These are phyloP conservation scores for Parazoanthus swiftii DNA, from an alignment of 92 coral and sea anemone genomes.

Conservation along the genomic window DNA sequence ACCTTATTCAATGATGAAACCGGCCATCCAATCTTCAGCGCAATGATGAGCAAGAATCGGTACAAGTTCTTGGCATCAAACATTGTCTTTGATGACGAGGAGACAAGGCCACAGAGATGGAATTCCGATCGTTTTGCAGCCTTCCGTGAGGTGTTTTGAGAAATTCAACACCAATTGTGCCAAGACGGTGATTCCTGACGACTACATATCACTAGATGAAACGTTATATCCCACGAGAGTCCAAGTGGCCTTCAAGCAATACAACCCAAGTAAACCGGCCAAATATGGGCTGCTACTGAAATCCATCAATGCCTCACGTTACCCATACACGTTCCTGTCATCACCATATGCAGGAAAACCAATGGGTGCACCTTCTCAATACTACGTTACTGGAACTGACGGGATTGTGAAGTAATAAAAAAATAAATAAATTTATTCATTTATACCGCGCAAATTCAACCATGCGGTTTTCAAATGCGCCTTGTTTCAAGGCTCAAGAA, in stretches of 20 bases:
- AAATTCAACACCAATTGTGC: not conserved
- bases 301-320: constrained; percentile 48
- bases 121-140: not conserved
- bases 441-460: no score
- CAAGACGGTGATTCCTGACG: not conserved
- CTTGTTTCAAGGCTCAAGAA: constrained; percentile 21
- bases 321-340: constrained; percentile 14
- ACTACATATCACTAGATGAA: constrained; percentile 26
- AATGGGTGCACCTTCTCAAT: constrained; percentile 14
- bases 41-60: no score
- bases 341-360: constrained; percentile 42
- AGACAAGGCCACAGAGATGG: no score
- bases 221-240: constrained; percentile 45
- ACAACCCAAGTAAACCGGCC: constrained; percentile 46
- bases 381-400: constrained; percentile 36
- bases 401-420: constrained; percentile 28
- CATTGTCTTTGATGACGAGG: no score
- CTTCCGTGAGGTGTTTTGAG: constrained; percentile 28
- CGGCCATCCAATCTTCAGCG: no score
- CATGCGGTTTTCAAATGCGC: no score
- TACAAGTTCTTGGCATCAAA: no score
- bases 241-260: constrained; percentile 45
- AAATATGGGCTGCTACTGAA: constrained; percentile 47
- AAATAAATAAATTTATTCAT: no score
- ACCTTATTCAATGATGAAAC: no score